Evolutionary conservation across 2,888 invertebrate species (phyloP).

Genomic region (Drosophila prolongata): DNA sequence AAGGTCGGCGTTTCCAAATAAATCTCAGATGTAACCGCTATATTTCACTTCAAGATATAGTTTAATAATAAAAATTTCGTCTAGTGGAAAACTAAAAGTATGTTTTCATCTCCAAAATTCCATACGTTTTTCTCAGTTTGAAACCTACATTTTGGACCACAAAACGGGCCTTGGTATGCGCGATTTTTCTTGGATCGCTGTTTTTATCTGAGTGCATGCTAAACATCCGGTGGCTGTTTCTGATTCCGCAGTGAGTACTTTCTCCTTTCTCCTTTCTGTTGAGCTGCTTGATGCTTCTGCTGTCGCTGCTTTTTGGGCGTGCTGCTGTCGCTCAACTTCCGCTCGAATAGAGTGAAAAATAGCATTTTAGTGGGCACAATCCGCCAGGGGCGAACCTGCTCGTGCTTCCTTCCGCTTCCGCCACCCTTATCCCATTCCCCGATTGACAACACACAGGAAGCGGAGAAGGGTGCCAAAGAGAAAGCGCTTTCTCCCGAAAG

Average conservation of each 20-base stretch:
- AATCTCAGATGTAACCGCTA: no score
- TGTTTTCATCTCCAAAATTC: no score
- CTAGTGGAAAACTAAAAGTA: no score
- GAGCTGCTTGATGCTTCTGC: slow-evolving; percentile 36
- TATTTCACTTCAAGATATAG: no score
- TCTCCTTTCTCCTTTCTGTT: neutral
- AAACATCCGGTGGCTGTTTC: slow-evolving; percentile 61
- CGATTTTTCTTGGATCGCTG: neutral
- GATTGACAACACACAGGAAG: slow-evolving; percentile 56
- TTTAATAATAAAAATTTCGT: no score
- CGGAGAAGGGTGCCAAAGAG: slow-evolving; percentile 2
- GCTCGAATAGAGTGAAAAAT: slow-evolving; percentile 77
- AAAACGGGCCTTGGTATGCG: no score
- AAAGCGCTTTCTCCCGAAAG: slow-evolving; percentile 1
- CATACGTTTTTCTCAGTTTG: no score
- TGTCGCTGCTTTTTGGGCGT: slow-evolving; percentile 26
- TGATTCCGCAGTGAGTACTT: slow-evolving; percentile 37
- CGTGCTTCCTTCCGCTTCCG: slow-evolving; percentile 4
- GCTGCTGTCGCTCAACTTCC: slow-evolving; percentile 70
- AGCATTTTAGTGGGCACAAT: slow-evolving; percentile 66
- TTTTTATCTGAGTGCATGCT: slow-evolving; percentile 52
- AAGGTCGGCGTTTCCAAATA: no score
- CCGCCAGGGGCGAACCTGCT: slow-evolving; percentile 34
- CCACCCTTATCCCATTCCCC: neutral
- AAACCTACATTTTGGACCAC: no score